Percentiles rank a stretch among this genome's conserved stretches.
These are phyloP conservation scores for Muricea muricata DNA, from an alignment of 92 coral and sea anemone genomes.

Conservation along the genomic window DNA sequence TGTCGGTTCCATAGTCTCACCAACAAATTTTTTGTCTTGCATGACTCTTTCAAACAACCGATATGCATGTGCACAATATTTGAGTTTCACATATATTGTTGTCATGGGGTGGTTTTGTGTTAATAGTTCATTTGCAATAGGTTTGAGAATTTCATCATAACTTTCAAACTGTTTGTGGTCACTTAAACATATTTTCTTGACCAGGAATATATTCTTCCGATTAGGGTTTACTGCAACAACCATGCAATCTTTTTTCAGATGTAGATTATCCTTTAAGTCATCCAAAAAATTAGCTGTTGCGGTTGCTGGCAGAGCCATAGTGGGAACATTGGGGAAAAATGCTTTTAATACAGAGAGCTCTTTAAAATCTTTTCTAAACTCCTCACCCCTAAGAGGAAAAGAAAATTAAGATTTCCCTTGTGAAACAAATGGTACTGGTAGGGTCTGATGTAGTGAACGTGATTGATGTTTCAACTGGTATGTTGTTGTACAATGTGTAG, in stretches of 20 bases:
- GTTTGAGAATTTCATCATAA: slow-evolving; percentile 24
- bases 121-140: slow-evolving; percentile 46
- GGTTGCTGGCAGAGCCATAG: slow-evolving; percentile 69
- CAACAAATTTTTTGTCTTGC: slow-evolving; percentile 46
- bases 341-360: slow-evolving; percentile 49
- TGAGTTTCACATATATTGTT: slow-evolving; percentile 44
- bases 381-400: slow-evolving; percentile 57
- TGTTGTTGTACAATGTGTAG: too few species aligned
- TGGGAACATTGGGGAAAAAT: slow-evolving; percentile 57
- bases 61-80: slow-evolving; percentile 57
- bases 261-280: slow-evolving; percentile 35
- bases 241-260: slow-evolving; percentile 29
- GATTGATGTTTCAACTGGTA: too few species aligned
- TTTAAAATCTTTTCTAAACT: slow-evolving; percentile 64
- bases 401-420: too few species aligned
- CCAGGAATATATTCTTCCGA: slow-evolving; percentile 13
- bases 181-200: slow-evolving; percentile 30
- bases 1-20: slow-evolving; percentile 13
- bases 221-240: slow-evolving; percentile 58
- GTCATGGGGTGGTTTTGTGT: slow-evolving; percentile 52
- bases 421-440: too few species aligned
- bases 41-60: slow-evolving; percentile 47
- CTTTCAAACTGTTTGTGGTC: slow-evolving; percentile 32
- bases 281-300: slow-evolving; percentile 63
- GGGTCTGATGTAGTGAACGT: too few species aligned